Conservation (phyloP, 2,797 vertebrate genomes). For the Arvicola amphibius region DNA sequence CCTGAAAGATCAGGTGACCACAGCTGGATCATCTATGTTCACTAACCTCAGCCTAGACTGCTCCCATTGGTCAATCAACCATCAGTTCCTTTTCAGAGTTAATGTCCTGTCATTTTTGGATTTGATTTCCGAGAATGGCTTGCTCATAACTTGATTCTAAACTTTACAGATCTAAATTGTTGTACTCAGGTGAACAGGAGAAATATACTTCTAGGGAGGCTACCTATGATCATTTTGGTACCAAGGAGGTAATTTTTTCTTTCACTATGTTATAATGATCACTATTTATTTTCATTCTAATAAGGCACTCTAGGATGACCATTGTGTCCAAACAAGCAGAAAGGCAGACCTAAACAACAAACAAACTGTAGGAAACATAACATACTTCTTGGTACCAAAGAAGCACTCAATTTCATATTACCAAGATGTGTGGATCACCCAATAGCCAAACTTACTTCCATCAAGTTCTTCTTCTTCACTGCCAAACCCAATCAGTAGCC, state of each 20-base stretch:
- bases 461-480: not conserved
- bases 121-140: conserved; percentile 1
- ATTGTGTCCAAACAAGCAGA: conserved; percentile 47
- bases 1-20: not conserved
- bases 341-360: not conserved
- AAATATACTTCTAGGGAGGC: not conserved
- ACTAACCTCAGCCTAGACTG: not conserved
- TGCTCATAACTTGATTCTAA: not conserved
- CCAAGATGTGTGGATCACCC: not conserved
- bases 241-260: not conserved
- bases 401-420: not conserved
- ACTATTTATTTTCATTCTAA: conserved; percentile 29
- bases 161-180: not conserved
- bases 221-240: not conserved
- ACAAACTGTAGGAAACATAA: not conserved
- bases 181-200: not conserved
- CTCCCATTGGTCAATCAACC: not conserved
- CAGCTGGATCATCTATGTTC: not conserved
- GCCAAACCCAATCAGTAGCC: not conserved
- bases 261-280: not conserved
- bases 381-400: not conserved
- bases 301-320: not conserved
- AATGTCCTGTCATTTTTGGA: not conserved
- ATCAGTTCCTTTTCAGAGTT: not conserved
- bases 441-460: not conserved